These are phyloP conservation scores for Petrocephalus microphthalmus DNA, from an alignment of 2,113 vertebrate genomes.

Conservation along the genomic window DNA sequence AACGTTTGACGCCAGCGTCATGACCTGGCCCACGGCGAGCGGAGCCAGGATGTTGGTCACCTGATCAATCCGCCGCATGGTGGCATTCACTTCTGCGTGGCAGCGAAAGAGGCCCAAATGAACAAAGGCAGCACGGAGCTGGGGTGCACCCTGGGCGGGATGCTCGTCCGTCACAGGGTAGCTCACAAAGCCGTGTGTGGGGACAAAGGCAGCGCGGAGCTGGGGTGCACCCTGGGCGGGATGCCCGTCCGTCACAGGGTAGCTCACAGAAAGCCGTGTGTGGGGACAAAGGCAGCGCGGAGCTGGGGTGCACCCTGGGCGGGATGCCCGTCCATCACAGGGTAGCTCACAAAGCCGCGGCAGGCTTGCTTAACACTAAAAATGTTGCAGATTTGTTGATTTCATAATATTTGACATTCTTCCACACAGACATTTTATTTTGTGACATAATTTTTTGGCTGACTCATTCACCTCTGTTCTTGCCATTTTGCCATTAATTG, in stretches of 20 bases:
- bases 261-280: background rate
- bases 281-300: background rate
- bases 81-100: conserved; percentile 62
- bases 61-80: conserved; percentile 64
- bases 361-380: background rate
- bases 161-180: background rate
- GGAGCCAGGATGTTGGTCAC: conserved; percentile 65
- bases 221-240: background rate
- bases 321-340: background rate
- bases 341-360: background rate
- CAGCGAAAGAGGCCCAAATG: conserved; percentile 35
- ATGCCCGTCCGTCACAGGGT: background rate
- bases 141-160: background rate
- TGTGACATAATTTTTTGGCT: no score
- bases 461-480: no score
- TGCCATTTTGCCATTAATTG: no score
- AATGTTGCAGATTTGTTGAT: background rate
- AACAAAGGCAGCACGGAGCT: background rate
- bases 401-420: background rate
- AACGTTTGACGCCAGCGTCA: conserved; percentile 66
- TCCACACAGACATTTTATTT: no score
- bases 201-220: background rate
- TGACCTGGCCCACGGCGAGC: conserved; percentile 65
- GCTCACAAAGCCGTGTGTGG: background rate
- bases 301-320: background rate